Evolutionary conservation across 2,113 vertebrate species (phyloP), one percentile per base, ranked within the genome.

Genomic region (Boulengeromyrus knoepffleri): DNA sequence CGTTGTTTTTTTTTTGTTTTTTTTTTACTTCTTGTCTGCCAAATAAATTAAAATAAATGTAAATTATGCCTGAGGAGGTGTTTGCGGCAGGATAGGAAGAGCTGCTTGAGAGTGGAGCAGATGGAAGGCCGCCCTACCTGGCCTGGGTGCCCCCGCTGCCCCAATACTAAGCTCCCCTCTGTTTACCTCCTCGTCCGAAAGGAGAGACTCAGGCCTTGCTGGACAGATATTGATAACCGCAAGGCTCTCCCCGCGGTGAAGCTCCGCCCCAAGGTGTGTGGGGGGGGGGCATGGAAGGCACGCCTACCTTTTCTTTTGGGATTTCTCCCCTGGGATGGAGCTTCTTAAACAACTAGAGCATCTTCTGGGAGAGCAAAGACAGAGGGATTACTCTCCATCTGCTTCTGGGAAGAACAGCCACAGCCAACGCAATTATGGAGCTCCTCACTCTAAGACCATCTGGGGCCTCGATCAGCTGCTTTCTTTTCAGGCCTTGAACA

Each of bases 221-320:
- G 50, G 77, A 84, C 2, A 50, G 89, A 52, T 90, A 88, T 87
- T 90, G 88, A 91, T 90, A 80, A 88, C 89, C 27, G 70, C 58
- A 85, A 88, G 88, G 89, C 90, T 88, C 88, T 66, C 88, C 88
- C 52, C 88, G 15, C 45, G 87, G 83, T 89, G 83, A 87, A 92
- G 70, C 87, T 56, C 15, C 89, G 31, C 56, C 58, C 88, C 50
- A 17, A 83, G 5, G 77, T 83, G 74, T 36, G 31, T 1, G 31
- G 85, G 45, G 42, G 5, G 15, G 62, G 46, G 42, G 1, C 8
- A 31, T 7, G 49, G 10, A 27, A 8, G 31, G 27, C 66, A 87
- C 1, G 8, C 80, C 27, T n/a, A 24, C 31, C 15, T 77, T 84
- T 90, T 90, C 85, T 91, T 88, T 46, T 47, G 45, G 52, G 70